Conservation (phyloP, 2,113 vertebrate genomes). For the Campylomormyrus tamandua region DNA sequence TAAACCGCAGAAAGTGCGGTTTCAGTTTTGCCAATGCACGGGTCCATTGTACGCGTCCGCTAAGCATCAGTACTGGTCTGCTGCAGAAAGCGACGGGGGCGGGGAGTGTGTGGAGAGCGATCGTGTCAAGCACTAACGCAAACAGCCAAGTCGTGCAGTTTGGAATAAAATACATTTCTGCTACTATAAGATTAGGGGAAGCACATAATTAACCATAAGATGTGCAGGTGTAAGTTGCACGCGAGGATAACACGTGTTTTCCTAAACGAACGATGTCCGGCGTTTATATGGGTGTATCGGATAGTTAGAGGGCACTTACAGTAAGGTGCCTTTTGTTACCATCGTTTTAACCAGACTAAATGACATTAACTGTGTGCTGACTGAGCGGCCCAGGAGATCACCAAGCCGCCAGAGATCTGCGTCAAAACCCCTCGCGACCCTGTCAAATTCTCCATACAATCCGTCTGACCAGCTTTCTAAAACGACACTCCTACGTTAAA, state of each 20-base stretch:
- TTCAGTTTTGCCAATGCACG: neutral
- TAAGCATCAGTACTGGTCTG: neutral
- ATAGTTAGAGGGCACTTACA: neutral
- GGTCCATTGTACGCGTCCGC: neutral
- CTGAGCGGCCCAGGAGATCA: neutral
- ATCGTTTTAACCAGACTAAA: neutral
- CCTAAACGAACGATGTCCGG: neutral
- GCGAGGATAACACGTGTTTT: neutral
- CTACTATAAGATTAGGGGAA: neutral
- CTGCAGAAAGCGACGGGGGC: neutral
- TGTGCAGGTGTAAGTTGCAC: neutral
- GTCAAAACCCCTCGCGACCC: neutral
- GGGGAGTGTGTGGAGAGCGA: neutral
- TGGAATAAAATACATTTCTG: neutral
- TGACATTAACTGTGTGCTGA: neutral
- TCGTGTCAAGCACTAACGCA: neutral
- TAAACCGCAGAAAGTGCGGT: neutral
- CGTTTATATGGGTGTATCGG: neutral
- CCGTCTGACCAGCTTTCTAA: neutral
- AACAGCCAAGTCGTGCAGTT: neutral
- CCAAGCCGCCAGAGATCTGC: neutral
- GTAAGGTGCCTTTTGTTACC: neutral
- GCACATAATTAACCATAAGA: neutral
- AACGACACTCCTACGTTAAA: neutral
- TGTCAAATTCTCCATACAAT: neutral